Conservation (phyloP, 2,797 vertebrate species). For the Siniperca scherzeri region DNA sequence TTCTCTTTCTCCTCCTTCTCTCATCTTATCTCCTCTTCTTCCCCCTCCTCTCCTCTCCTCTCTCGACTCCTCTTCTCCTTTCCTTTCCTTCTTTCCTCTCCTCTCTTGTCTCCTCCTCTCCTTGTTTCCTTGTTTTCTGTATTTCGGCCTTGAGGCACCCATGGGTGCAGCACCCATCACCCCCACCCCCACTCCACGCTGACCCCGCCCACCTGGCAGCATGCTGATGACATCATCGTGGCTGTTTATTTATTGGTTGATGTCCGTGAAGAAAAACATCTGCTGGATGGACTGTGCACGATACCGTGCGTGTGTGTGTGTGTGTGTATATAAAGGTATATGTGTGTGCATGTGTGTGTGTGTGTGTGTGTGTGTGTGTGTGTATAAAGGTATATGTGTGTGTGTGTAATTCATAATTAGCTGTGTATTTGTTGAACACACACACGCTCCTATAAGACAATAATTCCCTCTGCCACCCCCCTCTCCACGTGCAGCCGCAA, state of each 20-base stretch:
- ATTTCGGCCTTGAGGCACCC: not conserved
- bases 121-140: not conserved
- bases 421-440: not conserved
- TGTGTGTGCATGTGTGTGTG: constrained; percentile 1
- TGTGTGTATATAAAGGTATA: not conserved
- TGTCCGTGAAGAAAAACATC: constrained; percentile 8
- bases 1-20: too few relatives aligned
- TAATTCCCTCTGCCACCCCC: not conserved
- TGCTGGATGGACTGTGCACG: constrained; percentile 25
- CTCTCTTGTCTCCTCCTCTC: not conserved
- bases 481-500: not conserved
- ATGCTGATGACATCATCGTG: constrained; percentile 68
- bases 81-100: too few relatives aligned
- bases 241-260: constrained; percentile 44
- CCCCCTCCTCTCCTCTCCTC: not conserved
- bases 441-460: not conserved
- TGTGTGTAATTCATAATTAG: not conserved
- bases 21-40: too few relatives aligned
- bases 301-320: constrained; percentile 41
- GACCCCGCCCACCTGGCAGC: constrained; percentile 53
- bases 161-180: constrained; percentile 14
- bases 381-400: not conserved
- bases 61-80: not conserved
- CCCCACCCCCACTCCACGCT: not conserved
- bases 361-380: not conserved